Base-by-base conservation (phyloP, 2,797 vertebrate species). In the Dicrostonyx torquatus region DNA sequence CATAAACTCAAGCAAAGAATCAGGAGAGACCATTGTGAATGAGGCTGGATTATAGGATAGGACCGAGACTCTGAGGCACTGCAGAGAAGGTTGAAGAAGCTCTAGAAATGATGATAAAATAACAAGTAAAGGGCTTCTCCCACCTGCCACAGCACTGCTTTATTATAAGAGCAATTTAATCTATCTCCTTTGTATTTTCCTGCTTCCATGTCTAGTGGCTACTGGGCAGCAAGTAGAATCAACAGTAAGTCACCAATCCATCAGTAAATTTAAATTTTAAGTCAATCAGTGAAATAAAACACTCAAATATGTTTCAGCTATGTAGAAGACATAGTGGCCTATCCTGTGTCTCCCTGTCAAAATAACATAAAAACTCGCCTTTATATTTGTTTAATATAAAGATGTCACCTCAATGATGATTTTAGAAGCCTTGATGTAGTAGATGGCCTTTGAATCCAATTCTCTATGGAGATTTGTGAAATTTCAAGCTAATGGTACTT, bases 401-500 rank as follows among this genome's bases (percentile, higher is more conserved):
- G 78, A 73, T 80, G 84, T 60, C 1, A 66, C 64, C 37, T 89
- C 40, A n/a, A 37, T 68, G 17, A 80, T 45, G 40, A 24, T 45
- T 84, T 12, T 62, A 70, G 37, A 91, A 89, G 75, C 8, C 11
- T 89, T 66, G 66, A 90, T 55, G 62, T 26, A 93, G 20, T 55
- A 18, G 58, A n/a, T 82, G 7, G 55, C 15, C 40, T 45, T 70
- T n/a, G 87, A 64, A 78, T 68, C 55, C 80, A 91, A 73, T 72
- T 80, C 45, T 96, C 72, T 85, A 43, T 68, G 29, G 3, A 90
- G n/a, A 80, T 53, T 83, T 79, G 72, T 6, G 87, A 80, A 58
- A 87, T 90, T 96, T 88, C 22, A 85, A 88, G 94, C 37, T 13
- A 68, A 85, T 62, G 43, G 22, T 15, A 43, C 43, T 79, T 91